Base-by-base conservation (phyloP, 2,113 vertebrate species). In the Dendropsophus ebraccatus region DNA sequence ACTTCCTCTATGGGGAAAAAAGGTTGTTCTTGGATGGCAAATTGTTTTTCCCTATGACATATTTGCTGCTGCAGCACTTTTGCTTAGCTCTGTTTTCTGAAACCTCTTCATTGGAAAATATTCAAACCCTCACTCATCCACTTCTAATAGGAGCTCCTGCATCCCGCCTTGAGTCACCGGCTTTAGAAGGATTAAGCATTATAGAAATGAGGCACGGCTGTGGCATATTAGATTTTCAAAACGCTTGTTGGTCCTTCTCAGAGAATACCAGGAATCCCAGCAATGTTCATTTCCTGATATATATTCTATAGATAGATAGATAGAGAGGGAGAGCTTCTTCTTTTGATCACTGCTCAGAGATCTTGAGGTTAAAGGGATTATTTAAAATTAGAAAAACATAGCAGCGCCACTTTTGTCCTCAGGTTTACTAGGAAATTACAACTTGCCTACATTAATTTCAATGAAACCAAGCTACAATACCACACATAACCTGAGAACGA, bases 11-110 rank as follows among this genome's bases (percentile, higher is more conserved):
- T 17, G 54, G 52, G 73, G n/a, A 84, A n/a, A 84, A 60, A 84
- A 62, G 19, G 81, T 72, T 83, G 28, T 49, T 84, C 49, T 83
- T 62, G 70, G 70, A 84, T 23, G 14, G 82, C 10, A 84, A 62
- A 75, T 84, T 41, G 32, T 84, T 84, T 75, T 84, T 84, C 82
- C 82, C 49, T 2, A 75, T 84, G 70, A 60, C 56, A 84, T 32
- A 75, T 50, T 58, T 84, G 82, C 82, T 60, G 32, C 16, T 12
- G 35, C 72, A 84, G 82, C 70, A 84, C 23, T 58, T 83, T 72
- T 47, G n/a, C 52, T 47, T 50, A 41, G 23, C 70, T 75, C 35
- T 28, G 32, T 50, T 72, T 74, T 74, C 41, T 41, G 56, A 83
- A 83, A 73, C n/a, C 16, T 47, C 45, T 83, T 49, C 74, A 54